Conservation (phyloP, 2,888 invertebrate genomes). For the Drosophila mettleri region DNA sequence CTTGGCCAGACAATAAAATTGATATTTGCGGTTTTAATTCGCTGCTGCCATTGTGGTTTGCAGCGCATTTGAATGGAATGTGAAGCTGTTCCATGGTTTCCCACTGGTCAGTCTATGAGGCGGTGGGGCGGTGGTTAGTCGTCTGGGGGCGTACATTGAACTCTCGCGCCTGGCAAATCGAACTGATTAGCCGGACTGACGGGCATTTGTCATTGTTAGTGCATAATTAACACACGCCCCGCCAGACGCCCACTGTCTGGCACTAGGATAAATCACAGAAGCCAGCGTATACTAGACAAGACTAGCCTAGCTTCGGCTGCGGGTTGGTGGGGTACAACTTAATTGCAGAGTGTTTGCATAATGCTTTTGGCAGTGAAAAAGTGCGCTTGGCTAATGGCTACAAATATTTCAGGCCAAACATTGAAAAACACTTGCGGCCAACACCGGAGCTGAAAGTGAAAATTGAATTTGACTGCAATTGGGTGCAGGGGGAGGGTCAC, state of each 20-base stretch:
- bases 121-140: not conserved
- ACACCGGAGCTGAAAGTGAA: slow-evolving; percentile 48
- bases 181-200: slow-evolving; percentile 41
- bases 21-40: slow-evolving; percentile 70
- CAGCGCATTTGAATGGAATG: slow-evolving; percentile 40
- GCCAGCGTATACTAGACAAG: slow-evolving; percentile 14
- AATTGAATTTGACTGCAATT: slow-evolving; percentile 61
- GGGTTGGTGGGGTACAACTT: slow-evolving; percentile 56
- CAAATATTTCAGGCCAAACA: slow-evolving; percentile 77
- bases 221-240: slow-evolving; percentile 68
- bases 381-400: slow-evolving; percentile 66
- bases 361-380: slow-evolving; percentile 68
- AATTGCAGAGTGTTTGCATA: slow-evolving; percentile 78
- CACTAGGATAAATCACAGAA: slow-evolving; percentile 66
- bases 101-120: slow-evolving; percentile 18
- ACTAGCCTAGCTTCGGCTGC: not conserved
- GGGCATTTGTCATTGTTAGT: slow-evolving; percentile 75
- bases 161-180: slow-evolving; percentile 5
- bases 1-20: slow-evolving; percentile 67
- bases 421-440: slow-evolving; percentile 76
- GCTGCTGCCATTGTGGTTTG: slow-evolving; percentile 24
- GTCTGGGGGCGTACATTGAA: slow-evolving; percentile 24
- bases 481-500: slow-evolving; percentile 13
- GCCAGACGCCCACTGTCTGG: slow-evolving; percentile 45
- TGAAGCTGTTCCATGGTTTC: slow-evolving; percentile 24